Conservation (phyloP, 2,113 vertebrate genomes). For the Holacanthus passer region DNA sequence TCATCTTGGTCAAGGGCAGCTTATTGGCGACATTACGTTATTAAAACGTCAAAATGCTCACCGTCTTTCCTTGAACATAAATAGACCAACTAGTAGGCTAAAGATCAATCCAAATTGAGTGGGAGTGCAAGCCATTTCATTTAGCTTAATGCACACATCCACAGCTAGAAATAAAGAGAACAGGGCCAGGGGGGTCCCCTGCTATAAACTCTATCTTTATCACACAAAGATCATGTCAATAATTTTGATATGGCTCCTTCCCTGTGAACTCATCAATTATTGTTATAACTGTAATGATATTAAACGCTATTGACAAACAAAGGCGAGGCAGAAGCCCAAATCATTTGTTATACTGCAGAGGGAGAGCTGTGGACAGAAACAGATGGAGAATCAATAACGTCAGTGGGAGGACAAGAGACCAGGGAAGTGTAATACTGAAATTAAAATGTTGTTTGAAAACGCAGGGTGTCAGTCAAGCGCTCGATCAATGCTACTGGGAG, state of each 20-base stretch:
- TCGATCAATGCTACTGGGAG: conserved; percentile 25
- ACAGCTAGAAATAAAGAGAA: conserved; percentile 40
- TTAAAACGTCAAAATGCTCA: conserved; percentile 66
- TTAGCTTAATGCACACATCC: conserved; percentile 57
- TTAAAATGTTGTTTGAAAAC: conserved; percentile 72
- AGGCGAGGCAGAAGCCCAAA: conserved; percentile 55
- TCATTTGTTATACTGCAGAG: conserved; percentile 72
- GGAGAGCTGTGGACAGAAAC: conserved; percentile 71
- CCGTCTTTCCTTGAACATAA: conserved; percentile 60
- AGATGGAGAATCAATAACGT: conserved; percentile 83
- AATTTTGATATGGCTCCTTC: conserved; percentile 63
- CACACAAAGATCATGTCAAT: conserved; percentile 69
- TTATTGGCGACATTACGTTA: conserved; percentile 66
- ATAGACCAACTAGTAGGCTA: conserved; percentile 45
- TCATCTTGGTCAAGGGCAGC: conserved; percentile 67
- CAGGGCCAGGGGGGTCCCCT: not conserved
- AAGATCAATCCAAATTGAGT: conserved; percentile 61
- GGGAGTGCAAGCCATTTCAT: conserved; percentile 49
- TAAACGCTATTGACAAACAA: conserved; percentile 76
- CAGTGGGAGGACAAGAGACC: conserved; percentile 72
- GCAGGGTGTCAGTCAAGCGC: conserved; percentile 53
- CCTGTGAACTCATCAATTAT: conserved; percentile 71
- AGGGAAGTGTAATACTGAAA: conserved; percentile 64
- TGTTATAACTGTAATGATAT: conserved; percentile 75
- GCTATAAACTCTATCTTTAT: conserved; percentile 59